Evolutionary conservation across 2,797 vertebrate species (phyloP), one percentile per base, ranked within the genome.

Genomic region (Sandelia bainsii): DNA sequence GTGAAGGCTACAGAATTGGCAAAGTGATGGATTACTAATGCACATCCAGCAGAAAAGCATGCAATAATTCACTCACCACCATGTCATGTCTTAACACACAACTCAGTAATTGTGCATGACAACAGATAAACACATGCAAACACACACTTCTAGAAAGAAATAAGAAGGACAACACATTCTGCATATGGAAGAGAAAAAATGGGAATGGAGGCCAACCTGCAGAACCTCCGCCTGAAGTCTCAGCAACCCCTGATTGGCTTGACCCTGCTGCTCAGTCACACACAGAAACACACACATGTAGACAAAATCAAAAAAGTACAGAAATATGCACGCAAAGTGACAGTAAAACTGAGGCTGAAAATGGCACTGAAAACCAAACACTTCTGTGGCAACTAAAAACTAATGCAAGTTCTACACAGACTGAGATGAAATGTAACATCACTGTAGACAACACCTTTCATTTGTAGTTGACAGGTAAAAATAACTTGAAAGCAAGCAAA

Each of bases 191-290:
- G 46, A 65, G 8, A 84, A 20, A 75, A 67, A 79, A 77, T 68
- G 63, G 58, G 27, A 70, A 19, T 71, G 60, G 67, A 79, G 50
- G 40, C 93, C 70, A 86, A 95, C 94, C 94, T 95, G 91, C 63
- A 82, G 62, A 50, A 67, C 56, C 84, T 81, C 62, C 87, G 48
- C 32, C 78, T 63, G 88, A 72, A 57, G 85, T 54, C 45, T 94
- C 93, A 51, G 86, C 77, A 37, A 65, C 76, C 23, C 64, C 88
- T 72, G 87, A 53, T 60, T 91, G 93, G 84, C 88, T 89, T 66
- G 93, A 79, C 58, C 91, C 95, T 65, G 92, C 87, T 90, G 87
- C 92, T 94, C 72, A 54, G 23, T 27, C 83, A 60, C 73, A 34
- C 67, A 77, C 22, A 68, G 27, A 71, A 3, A 59, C 27, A 62